Evolutionary conservation across 1,140 invertebrate genomes (phyloP).

Genomic region (Saxidomus purpurata): DNA sequence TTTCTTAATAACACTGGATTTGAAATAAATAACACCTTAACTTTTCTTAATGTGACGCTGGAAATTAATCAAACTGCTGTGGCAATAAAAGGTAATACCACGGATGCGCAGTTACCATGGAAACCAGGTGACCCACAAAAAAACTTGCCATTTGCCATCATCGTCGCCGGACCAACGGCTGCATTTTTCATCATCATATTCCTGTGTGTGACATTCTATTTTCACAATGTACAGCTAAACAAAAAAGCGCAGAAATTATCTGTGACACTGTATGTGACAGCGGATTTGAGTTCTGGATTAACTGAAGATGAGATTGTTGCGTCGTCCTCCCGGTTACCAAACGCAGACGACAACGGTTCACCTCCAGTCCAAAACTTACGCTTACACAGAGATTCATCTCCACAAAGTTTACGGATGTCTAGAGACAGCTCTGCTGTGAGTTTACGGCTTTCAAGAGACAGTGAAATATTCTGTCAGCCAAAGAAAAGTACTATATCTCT

Average conservation of each 20-base stretch:
- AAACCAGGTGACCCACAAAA: constrained; percentile 19
- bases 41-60: not conserved
- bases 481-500: not conserved
- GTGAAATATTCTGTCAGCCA: not conserved
- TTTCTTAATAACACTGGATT: not conserved
- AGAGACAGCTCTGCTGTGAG: not conserved
- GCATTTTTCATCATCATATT: constrained; percentile 47
- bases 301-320: not conserved
- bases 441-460: not conserved
- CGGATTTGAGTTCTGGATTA: not conserved
- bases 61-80: not conserved
- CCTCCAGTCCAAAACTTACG: not conserved
- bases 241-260: constrained; percentile 8
- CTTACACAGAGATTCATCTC: not conserved
- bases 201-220: constrained; percentile 52
- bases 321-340: not conserved
- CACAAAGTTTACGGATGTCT: not conserved
- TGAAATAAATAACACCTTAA: not conserved
- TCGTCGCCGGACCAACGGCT: constrained; percentile 37
- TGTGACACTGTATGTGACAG: not conserved
- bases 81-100: not conserved
- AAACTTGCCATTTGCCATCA: constrained; percentile 42
- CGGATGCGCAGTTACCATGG: not conserved
- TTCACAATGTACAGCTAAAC: constrained; percentile 54
- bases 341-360: not conserved